phyloP scores from a whole-genome alignment of 1,140 invertebrate species.

The Palaemon carinicauda region DNA sequence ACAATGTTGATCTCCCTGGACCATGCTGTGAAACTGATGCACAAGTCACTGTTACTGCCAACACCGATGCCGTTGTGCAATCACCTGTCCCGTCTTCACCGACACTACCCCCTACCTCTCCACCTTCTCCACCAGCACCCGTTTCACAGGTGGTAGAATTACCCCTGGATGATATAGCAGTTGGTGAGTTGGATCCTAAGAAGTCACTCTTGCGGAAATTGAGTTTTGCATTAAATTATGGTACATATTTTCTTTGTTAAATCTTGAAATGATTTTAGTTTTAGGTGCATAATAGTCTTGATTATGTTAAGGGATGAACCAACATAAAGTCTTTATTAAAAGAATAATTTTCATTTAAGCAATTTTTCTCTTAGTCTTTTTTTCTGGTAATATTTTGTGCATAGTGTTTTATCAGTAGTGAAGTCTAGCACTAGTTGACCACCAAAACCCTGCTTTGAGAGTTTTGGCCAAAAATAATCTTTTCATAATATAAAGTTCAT shows the following conservation, averaged over 20 bases:
- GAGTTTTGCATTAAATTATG: too few relatives aligned
- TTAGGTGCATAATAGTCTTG: not conserved
- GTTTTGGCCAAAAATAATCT: too few relatives aligned
- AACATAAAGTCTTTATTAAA: too few relatives aligned
- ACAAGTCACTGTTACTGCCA: not conserved
- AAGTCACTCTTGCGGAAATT: too few relatives aligned
- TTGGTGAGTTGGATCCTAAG: constrained; percentile 62
- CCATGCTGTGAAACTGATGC: not conserved
- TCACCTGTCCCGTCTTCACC: constrained; percentile 3
- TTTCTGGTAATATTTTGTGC: too few relatives aligned
- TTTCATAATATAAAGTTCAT: too few relatives aligned
- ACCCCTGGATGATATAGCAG: constrained; percentile 62
- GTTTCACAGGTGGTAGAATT: constrained; percentile 63
- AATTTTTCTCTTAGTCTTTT: too few relatives aligned
- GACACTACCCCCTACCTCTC: constrained; percentile 3
- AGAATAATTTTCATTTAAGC: too few relatives aligned
- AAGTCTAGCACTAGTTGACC: too few relatives aligned
- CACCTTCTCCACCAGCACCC: constrained; percentile 41
- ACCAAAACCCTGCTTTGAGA: too few relatives aligned
- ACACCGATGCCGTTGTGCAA: not conserved
- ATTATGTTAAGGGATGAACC: too few relatives aligned
- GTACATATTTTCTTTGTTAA: not conserved
- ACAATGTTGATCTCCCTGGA: constrained; percentile 48
- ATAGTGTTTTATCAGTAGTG: too few relatives aligned
- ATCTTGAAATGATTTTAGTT: not conserved